These are phyloP conservation scores for Epistrophe eligans DNA, from an alignment of 2,888 invertebrate genomes.

Conservation along the genomic window DNA sequence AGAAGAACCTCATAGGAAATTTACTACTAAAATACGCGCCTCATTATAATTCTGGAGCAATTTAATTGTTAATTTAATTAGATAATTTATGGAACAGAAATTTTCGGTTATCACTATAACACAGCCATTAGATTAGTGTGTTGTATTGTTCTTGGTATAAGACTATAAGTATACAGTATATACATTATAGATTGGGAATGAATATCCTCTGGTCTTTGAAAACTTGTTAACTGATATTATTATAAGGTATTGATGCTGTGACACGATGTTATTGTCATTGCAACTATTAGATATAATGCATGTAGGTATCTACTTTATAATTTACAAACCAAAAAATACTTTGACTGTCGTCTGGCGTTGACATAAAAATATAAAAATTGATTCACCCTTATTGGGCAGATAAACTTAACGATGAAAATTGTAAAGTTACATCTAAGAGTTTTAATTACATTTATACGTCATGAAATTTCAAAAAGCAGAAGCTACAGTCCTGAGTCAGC, in stretches of 20 bases:
- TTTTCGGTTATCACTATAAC: neutral
- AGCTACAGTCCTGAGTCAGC: neutral
- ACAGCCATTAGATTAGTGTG: conserved; percentile 46
- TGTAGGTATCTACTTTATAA: no score
- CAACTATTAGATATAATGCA: no score
- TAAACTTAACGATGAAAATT: no score
- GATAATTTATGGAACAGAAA: conserved; percentile 54
- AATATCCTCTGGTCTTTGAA: neutral
- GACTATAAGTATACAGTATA: no score
- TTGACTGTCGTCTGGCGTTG: no score
- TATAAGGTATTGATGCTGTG: neutral
- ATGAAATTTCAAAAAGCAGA: conserved; percentile 15
- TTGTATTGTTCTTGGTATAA: neutral
- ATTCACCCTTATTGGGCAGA: no score
- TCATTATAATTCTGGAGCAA: conserved; percentile 45
- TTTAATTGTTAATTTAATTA: conserved; percentile 69
- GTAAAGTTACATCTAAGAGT: no score
- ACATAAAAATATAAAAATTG: no score
- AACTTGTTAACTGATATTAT: neutral
- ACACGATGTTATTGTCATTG: no score
- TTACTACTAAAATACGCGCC: neutral
- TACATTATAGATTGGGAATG: neutral
- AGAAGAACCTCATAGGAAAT: neutral
- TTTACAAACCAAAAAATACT: no score
- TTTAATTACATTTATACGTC: no score